A percentile compares a stretch with the other conserved stretches of the same genome.
Conservation (phyloP, 2,797 vertebrate genomes). For the Cyclopterus lumpus region DNA sequence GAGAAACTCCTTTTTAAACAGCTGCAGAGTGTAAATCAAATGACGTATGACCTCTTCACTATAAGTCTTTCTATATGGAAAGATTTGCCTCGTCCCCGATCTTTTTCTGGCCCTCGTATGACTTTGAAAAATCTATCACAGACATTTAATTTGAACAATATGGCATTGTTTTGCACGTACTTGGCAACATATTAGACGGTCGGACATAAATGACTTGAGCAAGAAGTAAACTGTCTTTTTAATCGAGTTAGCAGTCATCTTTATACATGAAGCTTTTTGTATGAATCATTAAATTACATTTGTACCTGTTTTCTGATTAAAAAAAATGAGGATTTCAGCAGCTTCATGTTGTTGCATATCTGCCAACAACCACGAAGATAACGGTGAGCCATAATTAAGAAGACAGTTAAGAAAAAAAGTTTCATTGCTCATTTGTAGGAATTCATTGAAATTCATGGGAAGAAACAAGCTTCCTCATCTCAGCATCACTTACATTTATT, state of each 20-base stretch:
- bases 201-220: conserved; percentile 6
- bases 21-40: conserved; percentile 67
- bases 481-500: conserved; percentile 36
- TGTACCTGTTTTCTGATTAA: conserved; percentile 16
- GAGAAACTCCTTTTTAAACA: conserved; percentile 48
- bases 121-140: conserved; percentile 44
- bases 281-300: neutral
- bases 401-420: conserved; percentile 9
- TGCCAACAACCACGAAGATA: neutral
- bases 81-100: conserved; percentile 23
- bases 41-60: conserved; percentile 27
- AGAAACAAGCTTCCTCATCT: conserved; percentile 33
- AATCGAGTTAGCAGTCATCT: conserved; percentile 18
- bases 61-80: conserved; percentile 59
- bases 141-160: conserved; percentile 47
- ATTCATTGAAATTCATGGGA: neutral
- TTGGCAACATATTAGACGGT: conserved; percentile 29
- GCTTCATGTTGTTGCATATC: neutral
- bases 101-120: conserved; percentile 25
- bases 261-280: conserved; percentile 4
- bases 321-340: conserved; percentile 8
- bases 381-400: conserved; percentile 21
- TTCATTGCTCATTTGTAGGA: conserved; percentile 28
- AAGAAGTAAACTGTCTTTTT: conserved; percentile 29
- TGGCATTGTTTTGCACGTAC: conserved; percentile 42